These are phyloP conservation scores for Hemaris fuciformis DNA, from an alignment of 2,888 invertebrate genomes.

Conservation along the genomic window DNA sequence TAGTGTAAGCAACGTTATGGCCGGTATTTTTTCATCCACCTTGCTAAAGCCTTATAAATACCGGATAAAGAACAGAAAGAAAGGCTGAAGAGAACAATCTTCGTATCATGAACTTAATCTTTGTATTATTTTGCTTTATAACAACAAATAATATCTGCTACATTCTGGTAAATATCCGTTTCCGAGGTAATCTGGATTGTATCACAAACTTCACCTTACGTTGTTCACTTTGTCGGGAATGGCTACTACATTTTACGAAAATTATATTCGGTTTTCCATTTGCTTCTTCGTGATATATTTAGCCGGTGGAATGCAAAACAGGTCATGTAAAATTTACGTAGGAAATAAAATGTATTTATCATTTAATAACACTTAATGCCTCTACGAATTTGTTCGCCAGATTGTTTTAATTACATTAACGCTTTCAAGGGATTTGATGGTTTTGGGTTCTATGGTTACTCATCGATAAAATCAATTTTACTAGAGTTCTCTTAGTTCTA, in stretches of 20 bases:
- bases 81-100: no score
- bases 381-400: neutral
- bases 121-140: conserved; percentile 22
- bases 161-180: conserved; percentile 55
- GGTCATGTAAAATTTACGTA: neutral
- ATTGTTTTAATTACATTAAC: no score
- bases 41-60: no score
- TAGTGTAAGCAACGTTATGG: no score
- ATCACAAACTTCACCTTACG: conserved; percentile 63
- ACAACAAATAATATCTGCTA: conserved; percentile 46
- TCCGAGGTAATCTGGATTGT: conserved; percentile 61
- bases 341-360: neutral
- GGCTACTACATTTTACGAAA: conserved; percentile 50
- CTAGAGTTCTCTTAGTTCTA: no score
- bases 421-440: no score
- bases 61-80: no score
- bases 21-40: no score
- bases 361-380: neutral
- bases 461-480: no score
- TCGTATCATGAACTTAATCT: no score
- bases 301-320: conserved; percentile 40
- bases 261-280: conserved; percentile 51
- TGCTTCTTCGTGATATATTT: conserved; percentile 44
- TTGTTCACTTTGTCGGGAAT: conserved; percentile 55
- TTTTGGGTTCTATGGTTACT: no score